Evolutionary conservation across 2,113 vertebrate species (phyloP), one percentile per base, ranked within the genome.

Genomic region (Tupaia chinensis): DNA sequence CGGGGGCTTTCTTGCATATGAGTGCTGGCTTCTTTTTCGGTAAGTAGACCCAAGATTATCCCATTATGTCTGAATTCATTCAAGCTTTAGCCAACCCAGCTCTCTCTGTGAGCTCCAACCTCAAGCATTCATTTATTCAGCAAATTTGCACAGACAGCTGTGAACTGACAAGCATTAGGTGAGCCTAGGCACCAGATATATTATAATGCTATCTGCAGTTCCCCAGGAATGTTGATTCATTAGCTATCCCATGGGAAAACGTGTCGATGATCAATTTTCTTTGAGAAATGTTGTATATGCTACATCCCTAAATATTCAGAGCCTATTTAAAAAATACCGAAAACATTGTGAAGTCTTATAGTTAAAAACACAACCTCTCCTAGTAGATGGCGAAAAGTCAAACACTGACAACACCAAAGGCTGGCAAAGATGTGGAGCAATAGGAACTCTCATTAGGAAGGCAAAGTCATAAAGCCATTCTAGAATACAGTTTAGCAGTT

Each of bases 41-140:
- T 76, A 85, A 77, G 19, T 80, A 70, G 27, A 7, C 73, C 70
- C n/a, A 72, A 84, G 76, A 90, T 92, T 85, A 93, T 87, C 5
- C 25, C n/a, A 63, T 73, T 86, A 65, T 80, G 77, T 69, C 65
- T 91, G 61, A 68, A 72, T 96, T 93, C n/a, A 91, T 93, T 84
- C 79, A 92, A 29, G 58, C 76, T 72, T 89, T 83, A 72, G 73
- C 69, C 34, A 83, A 82, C 60, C 69, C 44, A 93, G 27, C 85
- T 94, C 56, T 91, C 73, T 92, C 69, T 65, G 15, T 27, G 66
- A 83, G n/a, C 27, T 81, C 9, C 80, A 83, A 23, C 66, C 20
- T 96, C n/a, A 93, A 68, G 16, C 60, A 90, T 88, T 93, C 76
- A 77, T 91, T 97, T 93, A 83, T 95, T 95, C 65, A 92, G n/a